phyloP scores from a whole-genome alignment of 1,140 invertebrate genomes.

The Adelges cooleyi region DNA sequence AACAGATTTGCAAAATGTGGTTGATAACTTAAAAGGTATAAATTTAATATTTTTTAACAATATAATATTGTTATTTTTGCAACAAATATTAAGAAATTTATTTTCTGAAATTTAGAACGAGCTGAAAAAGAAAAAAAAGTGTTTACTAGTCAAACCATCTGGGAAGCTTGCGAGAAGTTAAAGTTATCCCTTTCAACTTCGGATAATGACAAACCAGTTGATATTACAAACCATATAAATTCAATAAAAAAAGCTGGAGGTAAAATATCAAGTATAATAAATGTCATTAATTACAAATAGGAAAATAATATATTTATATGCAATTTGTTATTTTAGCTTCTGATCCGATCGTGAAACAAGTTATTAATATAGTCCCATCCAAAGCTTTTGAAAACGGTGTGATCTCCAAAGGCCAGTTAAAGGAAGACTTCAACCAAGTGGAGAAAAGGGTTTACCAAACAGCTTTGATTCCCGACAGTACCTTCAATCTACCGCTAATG shows the following conservation, averaged over 20 bases:
- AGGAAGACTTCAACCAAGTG: conserved; percentile 72
- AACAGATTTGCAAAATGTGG: conserved; percentile 4
- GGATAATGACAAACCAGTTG: conserved; percentile 2
- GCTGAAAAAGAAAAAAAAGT: neutral
- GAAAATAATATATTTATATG: no score
- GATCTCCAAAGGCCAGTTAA: conserved; percentile 68
- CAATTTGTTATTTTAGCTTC: neutral
- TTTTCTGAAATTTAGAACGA: neutral
- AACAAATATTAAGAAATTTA: no score
- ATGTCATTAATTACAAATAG: no score
- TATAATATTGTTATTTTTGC: no score
- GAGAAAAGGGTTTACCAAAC: conserved; percentile 30
- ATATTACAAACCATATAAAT: conserved; percentile 6
- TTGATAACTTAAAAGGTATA: conserved; percentile 2
- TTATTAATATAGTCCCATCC: conserved; percentile 52
- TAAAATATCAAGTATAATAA: neutral
- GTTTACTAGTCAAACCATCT: neutral
- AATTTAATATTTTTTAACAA: no score
- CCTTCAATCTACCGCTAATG: conserved; percentile 64
- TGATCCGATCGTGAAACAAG: neutral
- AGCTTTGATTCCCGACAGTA: conserved; percentile 41
- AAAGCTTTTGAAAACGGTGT: conserved; percentile 67
- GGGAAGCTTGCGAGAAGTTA: neutral
- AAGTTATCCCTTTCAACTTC: neutral
- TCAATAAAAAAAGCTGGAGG: conserved; percentile 12